phyloP scores from a whole-genome alignment of 2,888 invertebrate genomes.

The Drosophila quinaria region DNA sequence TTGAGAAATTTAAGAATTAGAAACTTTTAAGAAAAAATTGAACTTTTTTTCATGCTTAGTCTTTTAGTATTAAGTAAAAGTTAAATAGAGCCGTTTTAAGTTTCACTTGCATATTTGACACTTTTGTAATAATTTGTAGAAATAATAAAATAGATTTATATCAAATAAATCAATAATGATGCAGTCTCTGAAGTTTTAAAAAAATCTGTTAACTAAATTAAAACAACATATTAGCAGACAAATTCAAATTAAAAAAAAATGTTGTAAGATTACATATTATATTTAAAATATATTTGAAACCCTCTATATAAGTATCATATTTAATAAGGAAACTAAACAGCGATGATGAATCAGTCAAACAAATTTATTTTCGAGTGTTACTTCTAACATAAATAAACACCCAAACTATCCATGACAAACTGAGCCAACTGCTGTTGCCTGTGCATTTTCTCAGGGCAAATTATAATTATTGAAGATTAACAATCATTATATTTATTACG shows the following conservation, averaged over 20 bases:
- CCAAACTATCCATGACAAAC: slow-evolving; percentile 58
- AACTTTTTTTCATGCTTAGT: not conserved
- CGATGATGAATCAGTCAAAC: not conserved
- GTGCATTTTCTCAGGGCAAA: slow-evolving; percentile 78
- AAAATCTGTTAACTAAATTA: too few species aligned
- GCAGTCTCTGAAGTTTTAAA: too few species aligned
- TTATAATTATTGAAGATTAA: slow-evolving; percentile 82
- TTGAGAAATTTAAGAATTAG: not conserved
- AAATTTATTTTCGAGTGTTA: slow-evolving; percentile 23
- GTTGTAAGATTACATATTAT: too few species aligned
- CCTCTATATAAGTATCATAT: not conserved
- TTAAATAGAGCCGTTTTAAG: not conserved
- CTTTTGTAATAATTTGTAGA: not conserved
- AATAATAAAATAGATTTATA: too few species aligned
- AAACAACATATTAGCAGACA: too few species aligned
- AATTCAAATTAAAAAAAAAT: too few species aligned
- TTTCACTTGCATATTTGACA: not conserved
- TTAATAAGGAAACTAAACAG: not conserved
- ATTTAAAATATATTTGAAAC: too few species aligned
- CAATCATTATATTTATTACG: slow-evolving; percentile 79
- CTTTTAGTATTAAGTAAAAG: not conserved
- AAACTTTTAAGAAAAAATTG: not conserved
- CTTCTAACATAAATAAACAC: slow-evolving; percentile 40
- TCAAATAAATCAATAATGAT: too few species aligned
- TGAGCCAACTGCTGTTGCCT: slow-evolving; percentile 53